Percentiles rank a stretch among this genome's conserved stretches.
Evolutionary conservation across 2,888 invertebrate genomes (phyloP).

Genomic region (Microchrysa polita): DNA sequence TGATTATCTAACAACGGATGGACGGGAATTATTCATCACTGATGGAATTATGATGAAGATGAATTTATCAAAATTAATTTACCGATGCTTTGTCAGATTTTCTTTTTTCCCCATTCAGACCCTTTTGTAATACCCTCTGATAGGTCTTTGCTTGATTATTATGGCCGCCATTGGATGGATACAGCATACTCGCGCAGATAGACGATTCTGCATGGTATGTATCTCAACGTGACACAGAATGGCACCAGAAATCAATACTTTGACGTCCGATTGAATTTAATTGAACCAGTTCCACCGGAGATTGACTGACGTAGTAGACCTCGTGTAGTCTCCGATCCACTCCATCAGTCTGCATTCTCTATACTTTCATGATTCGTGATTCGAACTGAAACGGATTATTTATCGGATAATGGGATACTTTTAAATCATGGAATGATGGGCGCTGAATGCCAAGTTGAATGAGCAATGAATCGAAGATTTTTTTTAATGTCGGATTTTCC

Average conservation of each 20-base stretch:
- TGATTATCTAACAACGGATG: too few relatives aligned
- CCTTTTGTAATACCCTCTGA: too few relatives aligned
- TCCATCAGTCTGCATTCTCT: too few relatives aligned
- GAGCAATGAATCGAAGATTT: conserved; percentile 36
- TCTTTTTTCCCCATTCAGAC: too few relatives aligned
- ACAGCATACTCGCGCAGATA: too few relatives aligned
- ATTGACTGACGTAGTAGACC: conserved; percentile 27
- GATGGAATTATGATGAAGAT: too few relatives aligned
- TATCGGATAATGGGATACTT: conserved; percentile 42
- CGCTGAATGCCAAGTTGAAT: conserved; percentile 37
- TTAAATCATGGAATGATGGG: conserved; percentile 34
- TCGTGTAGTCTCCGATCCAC: neutral
- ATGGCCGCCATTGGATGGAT: too few relatives aligned
- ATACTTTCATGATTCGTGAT: neutral
- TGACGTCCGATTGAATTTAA: conserved; percentile 43
- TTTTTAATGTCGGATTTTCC: neutral
- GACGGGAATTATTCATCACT: too few relatives aligned
- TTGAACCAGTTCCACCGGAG: conserved; percentile 43
- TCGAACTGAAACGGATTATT: conserved; percentile 20
- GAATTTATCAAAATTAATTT: too few relatives aligned
- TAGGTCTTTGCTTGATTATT: too few relatives aligned
- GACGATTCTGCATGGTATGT: neutral
- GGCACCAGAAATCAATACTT: conserved; percentile 41
- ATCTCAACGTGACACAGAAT: conserved; percentile 30
- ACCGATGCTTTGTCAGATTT: too few relatives aligned